phyloP scores from a whole-genome alignment of 2,888 invertebrate genomes.

The Drosophila macrospina region DNA sequence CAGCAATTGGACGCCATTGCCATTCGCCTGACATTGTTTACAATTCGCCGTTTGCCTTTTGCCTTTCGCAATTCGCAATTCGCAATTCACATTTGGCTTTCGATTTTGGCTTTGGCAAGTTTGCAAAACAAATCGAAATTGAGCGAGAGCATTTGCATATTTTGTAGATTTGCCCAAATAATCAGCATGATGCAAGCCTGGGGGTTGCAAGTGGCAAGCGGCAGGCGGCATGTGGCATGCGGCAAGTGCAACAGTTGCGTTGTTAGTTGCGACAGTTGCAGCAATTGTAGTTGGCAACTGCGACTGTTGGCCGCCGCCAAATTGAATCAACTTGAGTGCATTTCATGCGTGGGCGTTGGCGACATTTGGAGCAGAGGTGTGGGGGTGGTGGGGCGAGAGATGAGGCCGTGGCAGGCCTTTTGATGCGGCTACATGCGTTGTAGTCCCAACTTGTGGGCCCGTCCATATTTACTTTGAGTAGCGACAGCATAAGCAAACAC shows the following conservation, averaged over 20 bases:
- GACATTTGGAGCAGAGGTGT: background rate
- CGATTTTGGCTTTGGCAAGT: conserved; percentile 22
- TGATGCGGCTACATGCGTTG: conserved; percentile 5
- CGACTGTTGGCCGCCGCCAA: conserved; percentile 35
- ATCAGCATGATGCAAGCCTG: conserved; percentile 31
- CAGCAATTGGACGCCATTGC: conserved; percentile 27
- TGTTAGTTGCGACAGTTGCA: conserved; percentile 41
- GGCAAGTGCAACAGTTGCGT: conserved; percentile 35
- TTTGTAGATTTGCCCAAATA: conserved; percentile 38
- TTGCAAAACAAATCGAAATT: conserved; percentile 38
- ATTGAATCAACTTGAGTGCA: conserved; percentile 45
- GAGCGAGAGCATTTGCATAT: conserved; percentile 53
- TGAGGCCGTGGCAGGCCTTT: background rate
- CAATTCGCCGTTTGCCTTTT: background rate
- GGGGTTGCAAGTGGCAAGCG: background rate
- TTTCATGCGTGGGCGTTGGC: conserved; percentile 5
- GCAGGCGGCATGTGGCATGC: background rate
- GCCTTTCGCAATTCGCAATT: background rate
- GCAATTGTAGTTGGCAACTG: conserved; percentile 27
- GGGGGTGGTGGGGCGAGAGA: background rate
- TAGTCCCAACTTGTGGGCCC: conserved; percentile 21
- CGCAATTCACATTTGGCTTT: conserved; percentile 16
- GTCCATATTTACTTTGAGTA: conserved; percentile 37
- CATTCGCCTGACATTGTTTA: conserved; percentile 13
- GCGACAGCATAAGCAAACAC: background rate